Evolutionary conservation across 23 tunicate species (phyloP).

Genomic region (Trididemnum nubilum): DNA sequence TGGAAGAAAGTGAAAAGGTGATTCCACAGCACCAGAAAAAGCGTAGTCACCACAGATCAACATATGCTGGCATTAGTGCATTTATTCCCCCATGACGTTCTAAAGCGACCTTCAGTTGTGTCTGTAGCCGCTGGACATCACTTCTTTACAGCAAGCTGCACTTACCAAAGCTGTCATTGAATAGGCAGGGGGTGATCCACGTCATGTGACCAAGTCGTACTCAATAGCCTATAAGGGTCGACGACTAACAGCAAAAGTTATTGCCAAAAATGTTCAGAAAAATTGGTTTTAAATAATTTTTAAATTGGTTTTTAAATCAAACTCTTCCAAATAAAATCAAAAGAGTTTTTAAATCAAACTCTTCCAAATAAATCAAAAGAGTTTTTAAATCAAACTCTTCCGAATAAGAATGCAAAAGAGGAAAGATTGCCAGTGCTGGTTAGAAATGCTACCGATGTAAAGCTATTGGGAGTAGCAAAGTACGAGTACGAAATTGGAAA

Average conservation of each 20-base stretch:
- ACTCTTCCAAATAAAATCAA: background rate
- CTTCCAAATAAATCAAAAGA: background rate
- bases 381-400: background rate
- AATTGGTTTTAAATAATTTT: background rate
- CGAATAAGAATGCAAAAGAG: background rate
- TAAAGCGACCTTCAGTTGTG: slow-evolving; percentile 15
- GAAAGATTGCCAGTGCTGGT: too few species aligned
- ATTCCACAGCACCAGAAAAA: background rate
- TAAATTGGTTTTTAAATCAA: background rate
- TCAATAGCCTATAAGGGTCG: slow-evolving; percentile 8
- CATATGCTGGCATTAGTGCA: slow-evolving; percentile 1
- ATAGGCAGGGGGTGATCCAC: slow-evolving; percentile 5
- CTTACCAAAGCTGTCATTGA: slow-evolving; percentile 21
- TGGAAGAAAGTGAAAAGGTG: background rate
- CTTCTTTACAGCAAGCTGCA: slow-evolving; percentile 1
- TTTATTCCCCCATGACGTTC: slow-evolving; percentile 16
- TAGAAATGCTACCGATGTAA: too few species aligned
- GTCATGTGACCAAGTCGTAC: slow-evolving; percentile 5
- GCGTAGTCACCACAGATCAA: slow-evolving; percentile 13
- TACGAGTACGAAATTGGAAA: too few species aligned
- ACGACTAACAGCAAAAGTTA: background rate
- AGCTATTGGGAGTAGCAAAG: too few species aligned
- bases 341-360: background rate
- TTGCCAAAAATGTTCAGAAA: background rate
- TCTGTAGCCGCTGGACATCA: slow-evolving; percentile 11